Base-by-base conservation (phyloP, 2,888 invertebrate species). In the Unio pictorum region DNA sequence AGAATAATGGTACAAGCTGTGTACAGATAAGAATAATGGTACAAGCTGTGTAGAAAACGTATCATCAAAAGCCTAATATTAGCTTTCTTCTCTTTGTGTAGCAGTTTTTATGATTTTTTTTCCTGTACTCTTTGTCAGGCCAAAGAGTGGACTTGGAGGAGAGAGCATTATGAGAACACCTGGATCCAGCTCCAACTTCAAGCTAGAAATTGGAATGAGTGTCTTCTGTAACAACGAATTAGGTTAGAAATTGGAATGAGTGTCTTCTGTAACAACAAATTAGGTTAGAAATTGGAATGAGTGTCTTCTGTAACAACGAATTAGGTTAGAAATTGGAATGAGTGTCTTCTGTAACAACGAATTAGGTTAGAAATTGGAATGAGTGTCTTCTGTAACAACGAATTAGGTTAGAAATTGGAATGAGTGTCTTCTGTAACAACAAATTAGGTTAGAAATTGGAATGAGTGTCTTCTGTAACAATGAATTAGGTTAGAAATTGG, bases 291-390 rank as follows among this genome's bases (percentile, higher is more conserved):
- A 84, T 88, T 28, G 91, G 91, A 26, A 90, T 90, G 83, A 91
- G 88, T 77, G 91, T 91, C 7, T 88, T 91, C 75, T 91, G 90
- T 71, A 90, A 89, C 72, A 90, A 90, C 80, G 90, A 91, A 80
- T 79, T 91, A 71, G 90, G 90, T 90, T 91, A n/a, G 83, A 87
- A 68, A 84, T 88, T 28, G 91, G 91, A 26, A 90, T 90, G 83
- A 91, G 88, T 77, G 91, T 91, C 6, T 88, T 91, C 75, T 91
- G 90, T 71, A 90, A 89, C 72, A 90, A 90, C 81, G 90, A 91
- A 80, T 79, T 91, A 71, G 90, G 90, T 90, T 91, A n/a, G 83
- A 87, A 68, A 84, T 88, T 23, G 23, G 23, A 26, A 90, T 90
- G 83, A 91, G 88, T 77, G 91, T 91, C 7, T 88, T 91, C 75